Percentiles rank a stretch among this genome's conserved stretches.
Evolutionary conservation across 2,797 vertebrate species (phyloP).

Genomic region (Chloroceryle inda): DNA sequence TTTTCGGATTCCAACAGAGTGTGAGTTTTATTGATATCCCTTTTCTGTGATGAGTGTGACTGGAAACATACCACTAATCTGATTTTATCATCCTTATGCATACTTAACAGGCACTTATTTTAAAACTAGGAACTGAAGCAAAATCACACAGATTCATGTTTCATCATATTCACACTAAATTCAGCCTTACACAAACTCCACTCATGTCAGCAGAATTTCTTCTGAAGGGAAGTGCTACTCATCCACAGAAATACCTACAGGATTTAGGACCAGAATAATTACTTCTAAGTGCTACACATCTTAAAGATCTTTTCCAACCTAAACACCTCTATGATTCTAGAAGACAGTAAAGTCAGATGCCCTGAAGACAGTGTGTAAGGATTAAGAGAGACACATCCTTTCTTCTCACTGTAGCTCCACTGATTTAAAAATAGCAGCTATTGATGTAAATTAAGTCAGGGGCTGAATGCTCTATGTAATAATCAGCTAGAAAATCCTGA

Average conservation of each 20-base stretch:
- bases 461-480: not conserved
- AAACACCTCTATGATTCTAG: not conserved
- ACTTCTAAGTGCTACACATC: not conserved
- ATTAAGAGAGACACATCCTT: not conserved
- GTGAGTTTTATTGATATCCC: not conserved
- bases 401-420: not conserved
- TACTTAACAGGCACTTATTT: not conserved
- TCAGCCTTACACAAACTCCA: not conserved
- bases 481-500: not conserved
- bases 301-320: not conserved
- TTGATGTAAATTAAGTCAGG: not conserved
- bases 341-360: not conserved
- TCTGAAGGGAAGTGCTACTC: not conserved
- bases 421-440: not conserved
- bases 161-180: not conserved
- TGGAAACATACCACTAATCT: not conserved
- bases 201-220: not conserved
- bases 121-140: not conserved
- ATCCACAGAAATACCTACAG: not conserved
- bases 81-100: not conserved
- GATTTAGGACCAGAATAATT: not conserved
- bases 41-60: not conserved
- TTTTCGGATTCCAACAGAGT: not conserved
- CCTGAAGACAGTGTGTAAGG: not conserved
- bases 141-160: not conserved